Evolutionary conservation across 2,797 vertebrate species (phyloP).

Genomic region (Rhinogobio ventralis): DNA sequence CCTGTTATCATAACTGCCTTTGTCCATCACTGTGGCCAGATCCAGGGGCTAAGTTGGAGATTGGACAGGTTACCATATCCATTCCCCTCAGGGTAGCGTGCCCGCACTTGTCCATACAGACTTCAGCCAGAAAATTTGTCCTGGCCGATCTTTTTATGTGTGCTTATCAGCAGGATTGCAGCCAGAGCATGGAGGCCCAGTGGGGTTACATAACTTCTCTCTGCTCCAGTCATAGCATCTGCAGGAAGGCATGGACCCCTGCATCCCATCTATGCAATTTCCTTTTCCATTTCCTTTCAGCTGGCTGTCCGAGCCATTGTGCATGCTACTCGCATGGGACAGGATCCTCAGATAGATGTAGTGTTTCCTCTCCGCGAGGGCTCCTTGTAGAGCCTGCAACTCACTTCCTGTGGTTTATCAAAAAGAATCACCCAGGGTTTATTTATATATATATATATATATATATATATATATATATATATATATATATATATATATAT

Average conservation of each 20-base stretch:
- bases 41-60: slow-evolving; percentile 48
- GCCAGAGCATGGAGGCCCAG: slow-evolving; percentile 40
- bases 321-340: slow-evolving; percentile 27
- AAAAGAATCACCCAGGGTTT: slow-evolving; percentile 39
- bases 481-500: slow-evolving; percentile 16
- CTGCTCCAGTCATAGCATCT: slow-evolving; percentile 41
- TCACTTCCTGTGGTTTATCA: slow-evolving; percentile 53
- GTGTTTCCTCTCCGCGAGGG: slow-evolving; percentile 53
- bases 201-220: slow-evolving; percentile 45
- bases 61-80: slow-evolving; percentile 46
- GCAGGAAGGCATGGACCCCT: slow-evolving; percentile 30
- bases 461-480: slow-evolving; percentile 38
- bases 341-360: slow-evolving; percentile 54
- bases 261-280: slow-evolving; percentile 56
- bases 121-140: slow-evolving; percentile 47
- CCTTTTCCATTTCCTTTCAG: slow-evolving; percentile 58
- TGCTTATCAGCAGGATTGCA: slow-evolving; percentile 46
- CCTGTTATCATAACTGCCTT: slow-evolving; percentile 56
- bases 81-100: slow-evolving; percentile 40
- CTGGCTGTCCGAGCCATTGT: slow-evolving; percentile 10
- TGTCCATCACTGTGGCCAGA: slow-evolving; percentile 46
- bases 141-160: slow-evolving; percentile 19
- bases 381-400: slow-evolving; percentile 11
- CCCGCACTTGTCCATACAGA: slow-evolving; percentile 28
- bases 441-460: slow-evolving; percentile 33